Evolutionary conservation across 2,113 vertebrate species (phyloP).

Genomic region (Antennarius striatus): DNA sequence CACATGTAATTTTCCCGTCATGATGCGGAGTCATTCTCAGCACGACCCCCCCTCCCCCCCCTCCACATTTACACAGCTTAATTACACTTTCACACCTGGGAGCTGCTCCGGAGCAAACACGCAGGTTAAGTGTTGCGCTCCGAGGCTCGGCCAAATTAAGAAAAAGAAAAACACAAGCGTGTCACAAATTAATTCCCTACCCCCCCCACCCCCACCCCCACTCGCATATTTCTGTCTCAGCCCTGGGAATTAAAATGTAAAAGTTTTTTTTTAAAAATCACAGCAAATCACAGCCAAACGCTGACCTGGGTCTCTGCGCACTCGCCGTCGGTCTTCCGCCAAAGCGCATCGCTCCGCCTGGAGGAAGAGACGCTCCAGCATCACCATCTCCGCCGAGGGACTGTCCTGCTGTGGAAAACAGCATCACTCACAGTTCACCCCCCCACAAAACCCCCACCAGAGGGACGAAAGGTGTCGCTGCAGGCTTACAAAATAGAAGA

Average conservation of each 20-base stretch:
- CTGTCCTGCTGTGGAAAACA: conserved; percentile 77
- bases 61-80: conserved; percentile 47
- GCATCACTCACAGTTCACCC: not conserved
- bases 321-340: conserved; percentile 75
- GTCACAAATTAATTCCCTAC: too few species aligned
- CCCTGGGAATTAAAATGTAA: too few species aligned
- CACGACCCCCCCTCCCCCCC: conserved; percentile 1
- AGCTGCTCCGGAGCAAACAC: conserved; percentile 28
- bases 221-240: too few species aligned
- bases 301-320: conserved; percentile 80
- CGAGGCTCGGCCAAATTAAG: too few species aligned
- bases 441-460: not conserved
- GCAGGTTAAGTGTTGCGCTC: conserved; percentile 30
- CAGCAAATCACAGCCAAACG: not conserved
- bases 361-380: conserved; percentile 85
- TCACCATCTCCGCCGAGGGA: conserved; percentile 85
- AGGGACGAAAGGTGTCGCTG: not conserved
- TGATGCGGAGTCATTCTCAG: conserved; percentile 20
- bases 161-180: too few species aligned
- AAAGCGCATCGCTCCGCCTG: conserved; percentile 80
- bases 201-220: too few species aligned
- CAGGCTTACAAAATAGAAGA: not conserved
- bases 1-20: conserved; percentile 25
- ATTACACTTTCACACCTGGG: conserved; percentile 57
- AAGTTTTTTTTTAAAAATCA: too few species aligned